Base-by-base conservation (phyloP, 2,113 vertebrate genomes). In the Varanus komodoensis region DNA sequence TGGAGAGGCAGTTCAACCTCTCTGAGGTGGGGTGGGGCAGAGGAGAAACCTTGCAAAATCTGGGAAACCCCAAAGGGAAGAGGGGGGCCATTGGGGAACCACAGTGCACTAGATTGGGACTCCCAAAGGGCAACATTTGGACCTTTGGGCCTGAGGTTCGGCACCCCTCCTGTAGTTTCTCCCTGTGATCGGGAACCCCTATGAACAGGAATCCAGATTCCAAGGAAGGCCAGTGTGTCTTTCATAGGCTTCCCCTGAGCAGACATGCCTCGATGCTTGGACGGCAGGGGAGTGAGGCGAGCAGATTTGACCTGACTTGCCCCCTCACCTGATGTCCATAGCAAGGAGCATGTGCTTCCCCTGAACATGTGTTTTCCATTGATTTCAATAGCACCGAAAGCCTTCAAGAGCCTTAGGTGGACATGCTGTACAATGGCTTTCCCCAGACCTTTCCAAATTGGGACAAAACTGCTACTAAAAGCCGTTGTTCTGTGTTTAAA, bases 381-480 rank as follows among this genome's bases (percentile, higher is more conserved):
- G 1, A 14, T 67, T 38, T 25, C 82, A 83, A 27, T 34, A 48
- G 61, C 27, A 84, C 27, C 61, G 9, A 68, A 14, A 85, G 52
- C 27, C 48, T 52, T 21, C 12, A 44, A n/a, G 34, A 27, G 57
- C 8, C 57, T 61, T 61, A 61, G 82, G n/a, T 32, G 50, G 44
- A 71, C 50, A 69, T 21, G 64, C 68, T 71, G 3, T 67, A 44
- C 57, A 61, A 61, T 11, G 57, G 57, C 57, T 11, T 61, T 12
- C 57, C 57, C 7, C 57, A 61, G 12, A 14, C 57, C 57, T 61
- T 15, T 61, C 57, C 57, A 61, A 15, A 61, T 61, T 61, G 12
- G 57, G 54, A 12, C 92, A 88, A 92, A 79, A 64, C 92, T 84
- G 90, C 69, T 92, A 91, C 93, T 91, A 93, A 81, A 94, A 93